Evolutionary conservation across 2,797 vertebrate genomes (phyloP).

Genomic region (Syngnathus rostellatus): DNA sequence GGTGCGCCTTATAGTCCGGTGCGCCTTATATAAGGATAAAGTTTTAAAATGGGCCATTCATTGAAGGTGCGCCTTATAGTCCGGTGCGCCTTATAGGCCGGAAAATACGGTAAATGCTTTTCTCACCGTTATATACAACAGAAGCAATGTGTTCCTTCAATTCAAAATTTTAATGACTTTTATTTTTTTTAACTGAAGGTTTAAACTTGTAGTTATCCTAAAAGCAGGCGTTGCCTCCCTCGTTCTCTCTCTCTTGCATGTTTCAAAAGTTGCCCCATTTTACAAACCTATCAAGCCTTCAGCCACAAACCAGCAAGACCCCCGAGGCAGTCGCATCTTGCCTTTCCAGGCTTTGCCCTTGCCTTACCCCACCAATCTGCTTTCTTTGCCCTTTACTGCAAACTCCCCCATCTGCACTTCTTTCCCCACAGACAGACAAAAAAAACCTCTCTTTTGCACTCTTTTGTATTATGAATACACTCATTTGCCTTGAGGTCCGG

Average conservation of each 20-base stretch:
- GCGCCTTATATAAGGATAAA: too few relatives aligned
- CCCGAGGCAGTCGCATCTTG: conserved; percentile 33
- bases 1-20: too few relatives aligned
- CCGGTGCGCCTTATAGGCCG: too few relatives aligned
- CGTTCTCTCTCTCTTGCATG: background rate
- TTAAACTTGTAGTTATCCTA: conserved; percentile 2
- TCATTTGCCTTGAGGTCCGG: conserved; percentile 35
- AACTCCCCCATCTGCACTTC: background rate
- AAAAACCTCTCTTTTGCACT: background rate
- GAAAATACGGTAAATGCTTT: background rate
- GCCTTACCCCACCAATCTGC: conserved; percentile 16
- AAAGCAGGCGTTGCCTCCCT: background rate
- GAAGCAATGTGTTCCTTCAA: background rate
- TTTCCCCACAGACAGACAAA: background rate
- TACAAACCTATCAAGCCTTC: conserved; percentile 20
- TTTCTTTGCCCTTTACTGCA: conserved; percentile 10
- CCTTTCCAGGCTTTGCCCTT: conserved; percentile 20
- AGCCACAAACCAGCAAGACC: conserved; percentile 12
- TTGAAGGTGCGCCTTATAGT: too few relatives aligned
- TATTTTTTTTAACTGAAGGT: conserved; percentile 3
- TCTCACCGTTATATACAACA: conserved; percentile 7
- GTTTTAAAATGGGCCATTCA: too few relatives aligned
- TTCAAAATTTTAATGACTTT: background rate
- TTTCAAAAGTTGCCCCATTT: conserved; percentile 26
- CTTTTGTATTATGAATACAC: conserved; percentile 7